These are phyloP conservation scores for Tenrec ecaudatus DNA, from an alignment of 2,113 vertebrate genomes.

Conservation along the genomic window DNA sequence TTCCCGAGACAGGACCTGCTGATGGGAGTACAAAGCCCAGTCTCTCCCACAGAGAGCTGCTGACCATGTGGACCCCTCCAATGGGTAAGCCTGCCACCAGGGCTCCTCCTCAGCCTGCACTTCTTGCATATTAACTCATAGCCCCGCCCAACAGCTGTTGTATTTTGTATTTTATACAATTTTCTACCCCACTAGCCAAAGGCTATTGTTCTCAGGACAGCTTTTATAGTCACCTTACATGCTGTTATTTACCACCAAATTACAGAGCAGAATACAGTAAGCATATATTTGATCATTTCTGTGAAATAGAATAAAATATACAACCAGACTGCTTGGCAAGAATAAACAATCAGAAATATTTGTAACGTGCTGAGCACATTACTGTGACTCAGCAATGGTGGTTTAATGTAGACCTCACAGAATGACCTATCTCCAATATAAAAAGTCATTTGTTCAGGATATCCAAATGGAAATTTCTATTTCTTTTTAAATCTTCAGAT, in stretches of 20 bases:
- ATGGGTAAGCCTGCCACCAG: no score
- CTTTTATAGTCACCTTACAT: background rate
- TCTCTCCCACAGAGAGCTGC: no score
- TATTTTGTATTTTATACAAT: background rate
- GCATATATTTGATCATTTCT: conserved; percentile 1
- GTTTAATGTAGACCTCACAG: conserved; percentile 35
- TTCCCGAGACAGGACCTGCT: no score
- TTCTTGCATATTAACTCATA: no score
- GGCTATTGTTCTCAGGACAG: background rate
- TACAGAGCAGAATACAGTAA: conserved; percentile 13
- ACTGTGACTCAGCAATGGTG: conserved; percentile 13
- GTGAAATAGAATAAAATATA: background rate
- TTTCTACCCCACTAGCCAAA: background rate
- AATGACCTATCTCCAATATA: conserved; percentile 19
- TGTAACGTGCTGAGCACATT: conserved; percentile 23
- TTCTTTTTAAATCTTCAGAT: background rate
- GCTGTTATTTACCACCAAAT: background rate
- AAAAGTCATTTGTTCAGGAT: conserved; percentile 19
- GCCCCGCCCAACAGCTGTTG: background rate
- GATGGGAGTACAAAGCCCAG: no score
- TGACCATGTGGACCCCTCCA: no score
- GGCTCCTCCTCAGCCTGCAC: no score
- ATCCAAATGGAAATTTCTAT: background rate
- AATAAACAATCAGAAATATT: conserved; percentile 22
- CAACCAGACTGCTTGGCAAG: background rate